Evolutionary conservation across 2,888 invertebrate species (phyloP).

Genomic region (Trichopria drosophilae): DNA sequence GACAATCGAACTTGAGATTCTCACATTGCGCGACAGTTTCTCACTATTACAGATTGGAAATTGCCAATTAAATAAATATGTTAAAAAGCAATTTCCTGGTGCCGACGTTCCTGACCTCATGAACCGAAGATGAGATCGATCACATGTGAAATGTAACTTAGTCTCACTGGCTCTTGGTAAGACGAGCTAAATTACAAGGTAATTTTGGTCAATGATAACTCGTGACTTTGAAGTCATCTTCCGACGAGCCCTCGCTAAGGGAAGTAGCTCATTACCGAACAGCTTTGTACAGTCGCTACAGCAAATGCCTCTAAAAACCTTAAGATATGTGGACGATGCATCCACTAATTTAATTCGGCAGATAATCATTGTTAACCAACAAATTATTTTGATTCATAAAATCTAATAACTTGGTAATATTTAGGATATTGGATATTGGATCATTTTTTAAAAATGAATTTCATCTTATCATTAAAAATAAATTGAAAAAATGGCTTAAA

Average conservation of each 20-base stretch:
- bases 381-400: neutral
- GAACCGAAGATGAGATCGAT: slow-evolving; percentile 22
- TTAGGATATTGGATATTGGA: neutral
- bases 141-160: slow-evolving; percentile 29
- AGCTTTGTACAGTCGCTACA: slow-evolving; percentile 54
- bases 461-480: neutral
- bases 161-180: slow-evolving; percentile 34
- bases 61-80: no score
- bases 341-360: neutral
- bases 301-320: slow-evolving; percentile 44
- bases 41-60: no score
- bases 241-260: slow-evolving; percentile 54
- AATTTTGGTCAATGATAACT: slow-evolving; percentile 58
- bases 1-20: no score
- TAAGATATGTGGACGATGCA: no score
- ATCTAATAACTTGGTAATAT: neutral
- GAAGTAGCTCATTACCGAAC: slow-evolving; percentile 56
- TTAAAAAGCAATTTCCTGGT: no score
- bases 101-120: slow-evolving; percentile 13
- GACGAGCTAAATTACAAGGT: slow-evolving; percentile 49
- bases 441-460: slow-evolving; percentile 1
- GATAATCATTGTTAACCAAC: neutral
- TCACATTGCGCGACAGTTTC: no score
- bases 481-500: no score
- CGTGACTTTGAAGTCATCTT: slow-evolving; percentile 58